phyloP scores from a whole-genome alignment of 2,888 invertebrate genomes.

The Drosophila pegasa region DNA sequence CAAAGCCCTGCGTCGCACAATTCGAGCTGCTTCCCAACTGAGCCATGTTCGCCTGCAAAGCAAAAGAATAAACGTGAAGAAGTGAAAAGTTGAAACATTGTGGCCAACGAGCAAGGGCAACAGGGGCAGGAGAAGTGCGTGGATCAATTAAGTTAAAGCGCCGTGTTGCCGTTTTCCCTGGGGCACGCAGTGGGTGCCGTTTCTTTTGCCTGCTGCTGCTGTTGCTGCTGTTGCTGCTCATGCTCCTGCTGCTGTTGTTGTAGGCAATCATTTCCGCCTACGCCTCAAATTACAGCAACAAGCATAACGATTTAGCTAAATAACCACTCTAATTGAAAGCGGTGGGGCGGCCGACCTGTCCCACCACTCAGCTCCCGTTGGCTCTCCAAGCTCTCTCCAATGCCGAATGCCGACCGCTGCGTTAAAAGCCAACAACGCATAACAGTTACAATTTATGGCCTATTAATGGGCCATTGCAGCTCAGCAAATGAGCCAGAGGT shows the following conservation, averaged over 20 bases:
- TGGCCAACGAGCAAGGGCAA: constrained; percentile 12
- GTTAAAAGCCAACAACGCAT: constrained; percentile 80
- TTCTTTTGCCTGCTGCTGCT: constrained; percentile 18
- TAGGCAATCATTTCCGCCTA: constrained; percentile 70
- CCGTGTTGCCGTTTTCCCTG: constrained; percentile 34
- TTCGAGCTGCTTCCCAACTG: constrained; percentile 18
- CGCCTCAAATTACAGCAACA: constrained; percentile 67
- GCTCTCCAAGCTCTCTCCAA: constrained; percentile 53
- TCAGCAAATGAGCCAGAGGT: constrained; percentile 5
- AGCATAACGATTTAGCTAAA: constrained; percentile 77
- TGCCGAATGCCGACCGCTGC: constrained; percentile 71
- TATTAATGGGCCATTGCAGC: constrained; percentile 66
- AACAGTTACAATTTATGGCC: constrained; percentile 82
- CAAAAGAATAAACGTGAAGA: constrained; percentile 6
- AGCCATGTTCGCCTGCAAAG: constrained; percentile 40
- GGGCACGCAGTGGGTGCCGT: constrained; percentile 24
- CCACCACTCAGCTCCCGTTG: constrained; percentile 54
- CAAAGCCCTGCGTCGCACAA: constrained; percentile 22
- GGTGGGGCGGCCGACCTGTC: constrained; percentile 42
- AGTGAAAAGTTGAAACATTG: constrained; percentile 13
- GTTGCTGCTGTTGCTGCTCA: constrained; percentile 32
- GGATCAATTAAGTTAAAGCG: constrained; percentile 61
- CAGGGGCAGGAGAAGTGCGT: constrained; percentile 35
- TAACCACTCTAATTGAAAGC: constrained; percentile 78
- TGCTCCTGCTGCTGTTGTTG: constrained; percentile 28